These are phyloP conservation scores for Timema podura DNA, from an alignment of 2,888 invertebrate species.

Conservation along the genomic window DNA sequence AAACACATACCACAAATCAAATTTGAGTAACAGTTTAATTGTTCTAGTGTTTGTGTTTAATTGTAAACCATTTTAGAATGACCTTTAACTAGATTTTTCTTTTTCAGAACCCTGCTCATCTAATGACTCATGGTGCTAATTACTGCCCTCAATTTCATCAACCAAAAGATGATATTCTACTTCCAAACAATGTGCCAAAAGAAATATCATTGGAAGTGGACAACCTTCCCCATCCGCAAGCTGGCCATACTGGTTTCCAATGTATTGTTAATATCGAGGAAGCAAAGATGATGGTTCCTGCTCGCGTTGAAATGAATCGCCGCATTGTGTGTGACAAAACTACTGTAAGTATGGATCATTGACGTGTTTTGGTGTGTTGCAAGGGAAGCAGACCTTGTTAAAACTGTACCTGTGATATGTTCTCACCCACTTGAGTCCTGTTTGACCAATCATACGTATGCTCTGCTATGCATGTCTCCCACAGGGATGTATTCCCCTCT, in stretches of 20 bases:
- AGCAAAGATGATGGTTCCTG: slow-evolving; percentile 83
- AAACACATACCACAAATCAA: not conserved
- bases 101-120: slow-evolving; percentile 52
- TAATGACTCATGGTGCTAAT: slow-evolving; percentile 56
- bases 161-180: slow-evolving; percentile 67
- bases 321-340: slow-evolving; percentile 86
- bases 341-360: slow-evolving; percentile 54
- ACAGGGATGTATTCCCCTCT: too few relatives aligned
- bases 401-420: too few relatives aligned
- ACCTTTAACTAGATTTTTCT: not conserved
- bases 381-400: too few relatives aligned
- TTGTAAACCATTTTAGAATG: not conserved
- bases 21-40: not conserved
- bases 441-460: too few relatives aligned
- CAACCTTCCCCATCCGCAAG: slow-evolving; percentile 84
- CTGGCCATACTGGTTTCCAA: slow-evolving; percentile 85
- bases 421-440: too few relatives aligned
- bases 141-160: slow-evolving; percentile 81
- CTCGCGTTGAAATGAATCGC: slow-evolving; percentile 75
- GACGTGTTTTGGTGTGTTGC: too few relatives aligned
- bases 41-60: not conserved
- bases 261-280: slow-evolving; percentile 88
- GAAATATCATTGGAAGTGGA: slow-evolving; percentile 86
- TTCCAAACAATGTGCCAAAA: slow-evolving; percentile 85
- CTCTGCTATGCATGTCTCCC: too few relatives aligned